phyloP scores from a whole-genome alignment of 35 echinoderm and acorn worm species.

The Strongylocentrotus purpuratus region DNA sequence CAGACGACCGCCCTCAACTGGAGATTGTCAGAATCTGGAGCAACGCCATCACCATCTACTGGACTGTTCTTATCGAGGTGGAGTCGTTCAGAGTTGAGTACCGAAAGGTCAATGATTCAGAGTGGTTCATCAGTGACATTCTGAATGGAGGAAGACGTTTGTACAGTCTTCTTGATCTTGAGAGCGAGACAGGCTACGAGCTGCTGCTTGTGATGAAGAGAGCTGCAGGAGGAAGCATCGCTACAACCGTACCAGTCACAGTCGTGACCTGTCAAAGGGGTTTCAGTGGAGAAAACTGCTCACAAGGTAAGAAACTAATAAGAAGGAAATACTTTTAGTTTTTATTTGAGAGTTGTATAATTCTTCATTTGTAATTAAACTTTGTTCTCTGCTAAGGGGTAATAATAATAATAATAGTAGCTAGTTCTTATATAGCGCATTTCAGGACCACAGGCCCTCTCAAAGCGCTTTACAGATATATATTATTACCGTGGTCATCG shows the following conservation, averaged over 20 bases:
- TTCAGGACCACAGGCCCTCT: too few species aligned
- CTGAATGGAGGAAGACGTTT: slow-evolving; percentile 69
- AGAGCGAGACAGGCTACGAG: slow-evolving; percentile 65
- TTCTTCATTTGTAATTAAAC: too few species aligned
- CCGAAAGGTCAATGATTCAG: background rate
- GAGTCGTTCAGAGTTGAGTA: slow-evolving; percentile 82
- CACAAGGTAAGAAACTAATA: slow-evolving; percentile 61
- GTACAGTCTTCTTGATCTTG: slow-evolving; percentile 72
- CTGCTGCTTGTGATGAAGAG: slow-evolving; percentile 73
- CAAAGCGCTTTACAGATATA: too few species aligned
- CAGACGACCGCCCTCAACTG: slow-evolving; percentile 69
- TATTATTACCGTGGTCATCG: too few species aligned
- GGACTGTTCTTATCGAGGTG: slow-evolving; percentile 75
- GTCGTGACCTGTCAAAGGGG: slow-evolving; percentile 68
- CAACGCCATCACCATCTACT: slow-evolving; percentile 78
- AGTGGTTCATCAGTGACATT: slow-evolving; percentile 48
- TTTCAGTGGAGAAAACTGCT: slow-evolving; percentile 76
- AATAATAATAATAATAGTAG: too few species aligned
- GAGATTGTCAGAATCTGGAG: slow-evolving; percentile 78
- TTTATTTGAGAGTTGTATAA: too few species aligned
- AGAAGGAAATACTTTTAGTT: background rate
- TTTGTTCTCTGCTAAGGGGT: too few species aligned
- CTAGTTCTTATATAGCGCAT: too few species aligned
- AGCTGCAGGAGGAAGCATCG: slow-evolving; percentile 50
- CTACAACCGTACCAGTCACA: slow-evolving; percentile 7